Evolutionary conservation across 2,797 vertebrate genomes (phyloP).

Genomic region (Takifugu ocellatus): DNA sequence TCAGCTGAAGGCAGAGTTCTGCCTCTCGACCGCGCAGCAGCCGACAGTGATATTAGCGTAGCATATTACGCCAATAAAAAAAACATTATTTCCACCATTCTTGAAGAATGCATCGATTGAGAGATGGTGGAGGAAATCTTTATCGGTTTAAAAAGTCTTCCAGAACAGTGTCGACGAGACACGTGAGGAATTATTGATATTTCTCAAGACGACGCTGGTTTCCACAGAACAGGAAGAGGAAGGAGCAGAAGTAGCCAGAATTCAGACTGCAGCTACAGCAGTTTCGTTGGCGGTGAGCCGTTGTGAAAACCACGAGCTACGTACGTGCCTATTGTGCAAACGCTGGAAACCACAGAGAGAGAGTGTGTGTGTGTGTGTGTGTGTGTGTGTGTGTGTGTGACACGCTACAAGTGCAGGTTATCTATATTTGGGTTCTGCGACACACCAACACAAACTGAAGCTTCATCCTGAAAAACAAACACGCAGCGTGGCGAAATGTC

Average conservation of each 20-base stretch:
- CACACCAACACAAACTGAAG: conserved; percentile 44
- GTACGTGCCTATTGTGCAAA: conserved; percentile 56
- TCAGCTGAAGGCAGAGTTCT: conserved; percentile 47
- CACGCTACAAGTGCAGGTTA: conserved; percentile 42
- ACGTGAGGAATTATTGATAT: conserved; percentile 14
- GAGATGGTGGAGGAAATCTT: too few relatives aligned
- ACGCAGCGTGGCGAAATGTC: neutral
- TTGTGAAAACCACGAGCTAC: conserved; percentile 57
- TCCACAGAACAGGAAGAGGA: conserved; percentile 40
- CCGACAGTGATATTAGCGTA: conserved; percentile 44
- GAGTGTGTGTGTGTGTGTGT: neutral
- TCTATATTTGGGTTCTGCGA: conserved; percentile 37
- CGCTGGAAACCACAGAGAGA: conserved; percentile 40
- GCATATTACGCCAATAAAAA: too few relatives aligned
- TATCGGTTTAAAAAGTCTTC: too few relatives aligned
- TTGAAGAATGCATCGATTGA: too few relatives aligned
- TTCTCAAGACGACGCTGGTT: conserved; percentile 24
- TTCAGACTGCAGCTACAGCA: conserved; percentile 54
- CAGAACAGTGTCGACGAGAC: conserved; percentile 1
- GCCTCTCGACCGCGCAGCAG: conserved; percentile 51
- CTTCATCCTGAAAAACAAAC: conserved; percentile 25
- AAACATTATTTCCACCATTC: too few relatives aligned
- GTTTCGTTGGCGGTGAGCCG: conserved; percentile 53
- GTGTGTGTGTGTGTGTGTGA: conserved; percentile 10
- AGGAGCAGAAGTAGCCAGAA: conserved; percentile 35